Conservation (phyloP, 2,888 invertebrate species). For the Thereva unica region DNA sequence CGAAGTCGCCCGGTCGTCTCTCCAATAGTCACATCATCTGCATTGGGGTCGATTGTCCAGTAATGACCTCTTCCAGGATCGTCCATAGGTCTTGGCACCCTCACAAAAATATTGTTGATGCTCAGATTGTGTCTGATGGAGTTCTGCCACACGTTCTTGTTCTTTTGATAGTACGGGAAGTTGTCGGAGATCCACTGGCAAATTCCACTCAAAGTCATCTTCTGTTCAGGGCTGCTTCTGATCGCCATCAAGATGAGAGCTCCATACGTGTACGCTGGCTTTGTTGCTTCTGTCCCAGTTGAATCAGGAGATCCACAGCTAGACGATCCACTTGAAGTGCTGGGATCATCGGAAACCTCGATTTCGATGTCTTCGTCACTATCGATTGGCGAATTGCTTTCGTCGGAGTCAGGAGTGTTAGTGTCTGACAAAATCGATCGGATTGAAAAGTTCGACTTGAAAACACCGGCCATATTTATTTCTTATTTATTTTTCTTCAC, state of each 20-base stretch:
- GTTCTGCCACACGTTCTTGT: conserved; percentile 98
- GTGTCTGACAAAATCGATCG: conserved; percentile 1
- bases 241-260: conserved; percentile 99
- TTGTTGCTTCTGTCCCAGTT: conserved; percentile 52
- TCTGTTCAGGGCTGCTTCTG: conserved; percentile 84
- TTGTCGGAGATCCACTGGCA: conserved; percentile 97
- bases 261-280: conserved; percentile 96
- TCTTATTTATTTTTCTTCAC: too few relatives aligned
- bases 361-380: not conserved
- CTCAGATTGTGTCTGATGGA: conserved; percentile 64
- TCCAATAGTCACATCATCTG: conserved; percentile 96
- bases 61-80: conserved; percentile 99
- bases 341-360: not conserved
- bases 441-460: conserved; percentile 1
- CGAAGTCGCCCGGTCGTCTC: conserved; percentile 94
- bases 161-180: conserved; percentile 95
- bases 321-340: not conserved
- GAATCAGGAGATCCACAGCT: not conserved
- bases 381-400: not conserved
- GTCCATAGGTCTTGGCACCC: conserved; percentile 92
- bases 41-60: conserved; percentile 96
- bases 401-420: not conserved
- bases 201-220: conserved; percentile 90
- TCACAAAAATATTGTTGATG: conserved; percentile 95
- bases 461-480: not conserved